phyloP scores from a whole-genome alignment of 2,888 invertebrate species.

The Uloborus plumipes region DNA sequence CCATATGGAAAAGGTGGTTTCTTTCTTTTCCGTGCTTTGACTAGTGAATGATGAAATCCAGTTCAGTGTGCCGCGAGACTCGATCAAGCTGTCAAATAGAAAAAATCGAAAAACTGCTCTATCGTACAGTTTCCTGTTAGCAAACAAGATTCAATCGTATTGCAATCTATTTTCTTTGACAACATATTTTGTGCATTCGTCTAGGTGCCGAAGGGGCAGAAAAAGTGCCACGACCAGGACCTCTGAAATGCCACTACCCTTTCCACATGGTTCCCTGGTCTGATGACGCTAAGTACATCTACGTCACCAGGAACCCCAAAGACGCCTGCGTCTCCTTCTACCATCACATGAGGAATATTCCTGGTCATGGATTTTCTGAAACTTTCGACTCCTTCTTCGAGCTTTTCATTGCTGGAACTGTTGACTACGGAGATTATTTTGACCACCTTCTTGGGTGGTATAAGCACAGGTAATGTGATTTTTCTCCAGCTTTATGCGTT shows the following conservation, averaged over 20 bases:
- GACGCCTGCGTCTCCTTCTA: slow-evolving; percentile 72
- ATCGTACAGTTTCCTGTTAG: too few species aligned
- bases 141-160: too few species aligned
- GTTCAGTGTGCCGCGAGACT: too few species aligned
- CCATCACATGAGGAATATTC: slow-evolving; percentile 58
- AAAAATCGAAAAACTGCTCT: too few species aligned
- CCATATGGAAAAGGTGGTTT: too few species aligned
- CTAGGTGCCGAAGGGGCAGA: slow-evolving; percentile 51
- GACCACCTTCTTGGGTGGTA: slow-evolving; percentile 61
- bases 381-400: slow-evolving; percentile 70
- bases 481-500: too few species aligned
- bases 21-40: too few species aligned
- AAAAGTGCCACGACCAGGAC: slow-evolving; percentile 39
- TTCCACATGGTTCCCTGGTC: slow-evolving; percentile 60
- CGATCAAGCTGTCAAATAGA: too few species aligned
- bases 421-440: slow-evolving; percentile 66
- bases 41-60: too few species aligned
- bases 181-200: slow-evolving; percentile 13
- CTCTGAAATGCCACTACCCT: slow-evolving; percentile 68
- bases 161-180: neutral
- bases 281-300: slow-evolving; percentile 68
- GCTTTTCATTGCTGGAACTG: slow-evolving; percentile 70
- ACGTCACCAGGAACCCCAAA: slow-evolving; percentile 73
- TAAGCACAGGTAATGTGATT: slow-evolving; percentile 55
- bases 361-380: slow-evolving; percentile 16